Evolutionary conservation across 2,888 invertebrate genomes (phyloP).

Genomic region (Acanthosepion pharaonis): DNA sequence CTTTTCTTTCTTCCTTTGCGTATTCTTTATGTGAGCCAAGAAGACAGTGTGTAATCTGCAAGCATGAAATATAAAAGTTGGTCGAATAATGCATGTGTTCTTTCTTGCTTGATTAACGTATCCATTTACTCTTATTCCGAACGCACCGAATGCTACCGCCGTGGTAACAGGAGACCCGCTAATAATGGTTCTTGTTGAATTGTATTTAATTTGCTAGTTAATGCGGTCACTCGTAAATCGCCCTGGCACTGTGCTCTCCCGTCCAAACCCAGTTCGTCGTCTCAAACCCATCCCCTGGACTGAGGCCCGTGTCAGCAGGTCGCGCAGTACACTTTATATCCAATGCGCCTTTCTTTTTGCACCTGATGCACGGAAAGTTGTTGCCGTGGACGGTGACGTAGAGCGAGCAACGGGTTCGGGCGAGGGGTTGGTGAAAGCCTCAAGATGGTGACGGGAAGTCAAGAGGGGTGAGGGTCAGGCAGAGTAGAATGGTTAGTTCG

Average conservation of each 20-base stretch:
- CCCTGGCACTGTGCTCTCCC: background rate
- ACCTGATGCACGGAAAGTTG: conserved; percentile 40
- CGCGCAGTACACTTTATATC: conserved; percentile 43
- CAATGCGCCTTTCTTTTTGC: background rate
- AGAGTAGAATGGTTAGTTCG: background rate
- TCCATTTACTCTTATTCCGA: conserved; percentile 1
- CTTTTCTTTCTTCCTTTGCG: background rate
- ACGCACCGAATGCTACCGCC: conserved; percentile 38
- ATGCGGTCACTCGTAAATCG: conserved; percentile 42
- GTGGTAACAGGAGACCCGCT: conserved; percentile 39
- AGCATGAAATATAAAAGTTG: background rate
- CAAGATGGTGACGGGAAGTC: conserved; percentile 14
- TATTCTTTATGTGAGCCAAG: background rate
- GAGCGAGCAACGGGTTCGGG: background rate
- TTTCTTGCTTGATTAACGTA: conserved; percentile 33
- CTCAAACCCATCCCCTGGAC: background rate
- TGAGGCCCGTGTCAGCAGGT: conserved; percentile 46
- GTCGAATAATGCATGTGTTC: background rate
- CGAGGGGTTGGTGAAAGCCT: background rate
- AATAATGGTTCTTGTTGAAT: conserved; percentile 46
- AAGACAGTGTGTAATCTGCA: conserved; percentile 15
- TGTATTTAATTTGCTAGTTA: conserved; percentile 46
- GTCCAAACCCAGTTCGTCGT: background rate
- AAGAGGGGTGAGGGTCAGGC: background rate
- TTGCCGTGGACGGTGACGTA: background rate